Evolutionary conservation across 2,797 vertebrate species (phyloP).

Genomic region (Strix occidentalis): DNA sequence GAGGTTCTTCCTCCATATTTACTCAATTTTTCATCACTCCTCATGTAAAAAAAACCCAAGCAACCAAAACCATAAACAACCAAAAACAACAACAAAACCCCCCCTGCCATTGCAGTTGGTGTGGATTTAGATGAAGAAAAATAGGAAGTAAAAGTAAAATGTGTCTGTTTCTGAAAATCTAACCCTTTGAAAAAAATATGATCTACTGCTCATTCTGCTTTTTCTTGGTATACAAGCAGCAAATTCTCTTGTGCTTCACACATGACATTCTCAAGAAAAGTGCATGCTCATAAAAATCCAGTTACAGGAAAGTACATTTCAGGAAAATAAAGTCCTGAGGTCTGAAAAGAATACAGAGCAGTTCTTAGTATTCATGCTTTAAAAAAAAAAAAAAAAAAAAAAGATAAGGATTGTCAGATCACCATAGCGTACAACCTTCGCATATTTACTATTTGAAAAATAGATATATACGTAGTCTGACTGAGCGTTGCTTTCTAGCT

Average conservation of each 20-base stretch:
- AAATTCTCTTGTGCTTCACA: not conserved
- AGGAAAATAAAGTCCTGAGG: not conserved
- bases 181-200: not conserved
- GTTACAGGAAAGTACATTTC: not conserved
- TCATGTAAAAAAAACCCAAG: not conserved
- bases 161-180: not conserved
- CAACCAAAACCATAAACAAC: not conserved
- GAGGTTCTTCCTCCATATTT: not conserved
- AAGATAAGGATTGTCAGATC: not conserved
- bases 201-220: not conserved
- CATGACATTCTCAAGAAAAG: not conserved
- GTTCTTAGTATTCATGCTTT: not conserved
- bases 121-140: not conserved
- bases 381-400: not conserved
- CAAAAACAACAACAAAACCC: not conserved
- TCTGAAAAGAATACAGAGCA: not conserved
- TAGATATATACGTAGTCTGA: not conserved
- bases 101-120: not conserved
- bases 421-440: not conserved
- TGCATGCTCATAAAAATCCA: not conserved
- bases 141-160: not conserved
- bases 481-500: not conserved
- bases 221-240: not conserved
- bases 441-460: not conserved
- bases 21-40: not conserved